These are phyloP conservation scores for Branchipolynoe longqiensis DNA, from an alignment of 2,888 invertebrate species.

Conservation along the genomic window DNA sequence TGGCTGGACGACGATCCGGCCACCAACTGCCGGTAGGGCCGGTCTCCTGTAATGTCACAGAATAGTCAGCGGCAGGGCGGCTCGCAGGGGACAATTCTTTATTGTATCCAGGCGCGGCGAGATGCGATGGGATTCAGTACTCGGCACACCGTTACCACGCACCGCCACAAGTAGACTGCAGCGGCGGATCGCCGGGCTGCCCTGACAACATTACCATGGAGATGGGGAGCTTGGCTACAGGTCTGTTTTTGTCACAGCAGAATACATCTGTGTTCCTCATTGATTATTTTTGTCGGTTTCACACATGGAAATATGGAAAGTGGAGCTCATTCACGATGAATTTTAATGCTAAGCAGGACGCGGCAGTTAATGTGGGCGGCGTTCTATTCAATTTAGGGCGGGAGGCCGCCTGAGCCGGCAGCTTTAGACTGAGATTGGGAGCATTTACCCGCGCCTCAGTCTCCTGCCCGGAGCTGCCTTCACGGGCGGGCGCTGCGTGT, in stretches of 20 bases:
- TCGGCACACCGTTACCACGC: no score
- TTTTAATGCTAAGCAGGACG: neutral
- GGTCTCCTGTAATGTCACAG: neutral
- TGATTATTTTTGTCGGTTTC: neutral
- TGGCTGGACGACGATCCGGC: neutral
- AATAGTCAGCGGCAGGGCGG: neutral
- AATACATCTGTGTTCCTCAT: neutral
- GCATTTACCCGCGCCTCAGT: no score
- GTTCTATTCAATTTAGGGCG: constrained; percentile 35
- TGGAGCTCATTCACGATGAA: neutral
- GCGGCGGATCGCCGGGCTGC: no score
- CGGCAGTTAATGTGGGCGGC: constrained; percentile 17
- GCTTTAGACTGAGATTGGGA: constrained; percentile 32
- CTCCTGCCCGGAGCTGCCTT: no score
- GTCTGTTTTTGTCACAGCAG: neutral
- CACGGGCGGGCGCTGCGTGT: no score
- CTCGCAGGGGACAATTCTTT: neutral
- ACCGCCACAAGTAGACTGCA: no score
- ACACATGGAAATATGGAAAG: constrained; percentile 19
- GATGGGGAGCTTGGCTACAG: neutral
- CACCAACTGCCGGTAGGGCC: neutral
- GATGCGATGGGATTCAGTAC: no score
- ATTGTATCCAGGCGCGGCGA: neutral
- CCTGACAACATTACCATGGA: neutral
- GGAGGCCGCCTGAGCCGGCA: constrained; percentile 22